These are phyloP conservation scores for Agrochola litura DNA, from an alignment of 2,888 invertebrate genomes.

Conservation along the genomic window DNA sequence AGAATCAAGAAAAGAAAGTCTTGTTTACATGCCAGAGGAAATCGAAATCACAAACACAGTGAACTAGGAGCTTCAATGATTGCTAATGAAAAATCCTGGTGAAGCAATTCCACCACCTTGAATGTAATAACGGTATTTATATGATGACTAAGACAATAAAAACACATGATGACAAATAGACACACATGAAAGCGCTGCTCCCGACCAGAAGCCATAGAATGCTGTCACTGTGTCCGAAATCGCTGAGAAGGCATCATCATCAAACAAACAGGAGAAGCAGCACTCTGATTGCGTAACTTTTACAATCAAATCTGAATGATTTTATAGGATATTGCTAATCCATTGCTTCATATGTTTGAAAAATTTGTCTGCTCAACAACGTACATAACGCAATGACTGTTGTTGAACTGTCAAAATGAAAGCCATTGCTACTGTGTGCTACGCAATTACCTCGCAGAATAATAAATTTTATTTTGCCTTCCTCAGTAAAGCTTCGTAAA, in stretches of 20 bases:
- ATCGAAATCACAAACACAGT: neutral
- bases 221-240: neutral
- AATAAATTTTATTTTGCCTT: neutral
- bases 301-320: no score
- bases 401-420: no score
- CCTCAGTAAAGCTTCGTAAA: neutral
- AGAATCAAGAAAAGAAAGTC: neutral
- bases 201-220: neutral
- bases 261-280: neutral
- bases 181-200: neutral
- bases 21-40: neutral
- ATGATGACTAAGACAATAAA: neutral
- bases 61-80: neutral
- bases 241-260: neutral
- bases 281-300: no score
- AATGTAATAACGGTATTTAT: no score
- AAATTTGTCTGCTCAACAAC: no score
- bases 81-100: neutral
- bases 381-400: no score
- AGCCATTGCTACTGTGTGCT: no score
- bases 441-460: neutral
- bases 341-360: no score
- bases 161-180: no score
- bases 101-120: no score
- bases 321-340: no score